Conservation (phyloP, 2,113 vertebrate species). For the Monopterus albus region DNA sequence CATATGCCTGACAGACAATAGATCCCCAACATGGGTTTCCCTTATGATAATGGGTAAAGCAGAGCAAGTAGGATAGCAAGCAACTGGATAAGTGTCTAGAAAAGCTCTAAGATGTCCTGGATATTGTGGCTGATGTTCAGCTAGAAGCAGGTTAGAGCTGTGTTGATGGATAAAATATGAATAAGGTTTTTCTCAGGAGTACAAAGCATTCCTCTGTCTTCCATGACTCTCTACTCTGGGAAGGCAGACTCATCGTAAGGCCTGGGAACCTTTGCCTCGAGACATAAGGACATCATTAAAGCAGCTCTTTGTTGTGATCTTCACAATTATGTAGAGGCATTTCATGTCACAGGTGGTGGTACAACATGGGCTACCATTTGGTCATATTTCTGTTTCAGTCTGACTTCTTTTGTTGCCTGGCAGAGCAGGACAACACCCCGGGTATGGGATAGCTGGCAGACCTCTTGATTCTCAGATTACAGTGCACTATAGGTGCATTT, state of each 20-base stretch:
- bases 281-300: not conserved
- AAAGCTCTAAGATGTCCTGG: not conserved
- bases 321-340: not conserved
- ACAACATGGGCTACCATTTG: not conserved
- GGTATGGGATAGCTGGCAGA: not conserved
- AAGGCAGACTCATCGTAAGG: not conserved
- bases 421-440: not conserved
- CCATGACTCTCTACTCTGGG: not conserved
- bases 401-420: not conserved
- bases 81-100: not conserved
- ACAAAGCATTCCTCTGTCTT: not conserved
- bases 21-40: not conserved
- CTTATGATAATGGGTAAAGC: not conserved
- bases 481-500: no score
- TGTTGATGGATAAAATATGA: not conserved
- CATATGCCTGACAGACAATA: not conserved
- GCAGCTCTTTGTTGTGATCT: not conserved
- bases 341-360: not conserved
- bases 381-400: not conserved
- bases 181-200: no score
- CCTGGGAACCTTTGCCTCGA: not conserved
- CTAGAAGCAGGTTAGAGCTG: not conserved
- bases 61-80: not conserved
- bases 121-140: not conserved
- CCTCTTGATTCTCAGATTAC: not conserved